These are phyloP conservation scores for Autographa gamma DNA, from an alignment of 2,888 invertebrate species.

Conservation along the genomic window DNA sequence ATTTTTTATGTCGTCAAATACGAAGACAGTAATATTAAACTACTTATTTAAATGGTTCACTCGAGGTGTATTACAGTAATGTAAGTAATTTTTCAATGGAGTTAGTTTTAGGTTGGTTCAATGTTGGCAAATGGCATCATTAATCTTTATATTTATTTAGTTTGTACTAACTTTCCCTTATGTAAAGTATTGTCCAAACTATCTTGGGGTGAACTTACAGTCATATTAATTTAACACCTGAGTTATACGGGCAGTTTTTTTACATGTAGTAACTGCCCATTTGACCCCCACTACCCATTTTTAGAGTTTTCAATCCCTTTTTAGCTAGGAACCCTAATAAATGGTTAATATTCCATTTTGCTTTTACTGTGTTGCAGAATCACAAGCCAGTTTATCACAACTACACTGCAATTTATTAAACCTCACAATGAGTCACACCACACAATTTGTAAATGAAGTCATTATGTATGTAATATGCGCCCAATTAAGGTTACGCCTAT, in stretches of 20 bases:
- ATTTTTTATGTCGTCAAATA: slow-evolving; percentile 47
- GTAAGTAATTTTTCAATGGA: not conserved
- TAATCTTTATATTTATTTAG: no score
- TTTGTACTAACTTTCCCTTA: no score
- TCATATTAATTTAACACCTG: no score
- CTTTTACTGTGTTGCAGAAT: not conserved
- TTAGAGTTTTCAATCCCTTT: no score
- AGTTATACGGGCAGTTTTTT: no score
- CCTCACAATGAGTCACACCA: slow-evolving; percentile 19
- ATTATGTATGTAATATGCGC: slow-evolving; percentile 17
- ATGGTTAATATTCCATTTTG: not conserved
- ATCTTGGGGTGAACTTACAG: no score
- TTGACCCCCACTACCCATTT: no score
- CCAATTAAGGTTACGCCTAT: slow-evolving; percentile 12
- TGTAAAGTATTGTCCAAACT: no score
- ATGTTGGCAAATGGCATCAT: no score
- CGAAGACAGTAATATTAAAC: slow-evolving; percentile 32
- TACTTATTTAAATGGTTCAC: slow-evolving; percentile 33
- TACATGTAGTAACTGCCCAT: no score
- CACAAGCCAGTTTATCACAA: not conserved
- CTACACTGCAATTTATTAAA: slow-evolving; percentile 15
- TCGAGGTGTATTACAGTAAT: slow-evolving; percentile 8
- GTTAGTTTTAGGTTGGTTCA: not conserved
- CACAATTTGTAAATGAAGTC: slow-evolving; percentile 27
- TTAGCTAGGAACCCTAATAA: no score